Base-by-base conservation (phyloP, 2,113 vertebrate species). In the Entosphenus tridentatus region DNA sequence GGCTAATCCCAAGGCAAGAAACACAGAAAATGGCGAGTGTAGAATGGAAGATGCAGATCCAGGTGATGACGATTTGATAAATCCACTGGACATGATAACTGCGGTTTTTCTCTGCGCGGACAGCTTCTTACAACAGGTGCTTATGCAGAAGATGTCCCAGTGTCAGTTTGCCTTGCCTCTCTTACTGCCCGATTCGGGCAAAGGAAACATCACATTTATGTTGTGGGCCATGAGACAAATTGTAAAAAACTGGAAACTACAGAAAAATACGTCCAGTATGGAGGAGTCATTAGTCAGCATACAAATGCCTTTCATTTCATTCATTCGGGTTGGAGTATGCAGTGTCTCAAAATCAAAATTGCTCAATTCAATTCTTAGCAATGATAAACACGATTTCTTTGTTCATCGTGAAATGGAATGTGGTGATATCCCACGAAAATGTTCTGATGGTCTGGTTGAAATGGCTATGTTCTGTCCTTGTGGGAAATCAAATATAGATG, bases 101-200 rank as follows among this genome's bases (percentile, higher is more conserved):
- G 68, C 56, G 14, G 56, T 69, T 12, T 69, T 69, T 55, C 68
- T 57, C 56, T 69, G 68, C 10, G 56, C 68, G 2, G 68, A 69
- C 54, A 69, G 68, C 56, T 18, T 18, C 56, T 39, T 69, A 39
- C 68, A 69, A 16, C 68, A 69, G 16, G 68, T 57, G 68, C 12
- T 69, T 11, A 57, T 69, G 68, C 21, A 39, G 54, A 69, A 69
- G 68, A 69, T 69, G 68, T 16, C 68, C 14, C 57, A 57, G 68
- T 69, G 68, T 16, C 68, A 69, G 68, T 69, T 69, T 69, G 68
- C 68, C 14, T 17, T 69, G 68, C 68, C 68, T 56, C 68, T 69
- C n/a, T 69, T 69, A 21, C 11, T 69, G 11, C 68, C 68, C 18
- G 68, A 69, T 10, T 69, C 21, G 17, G 58, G 68, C n/a, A 69